These are phyloP conservation scores for Podarcis cretensis DNA, from an alignment of 2,113 vertebrate genomes.

Conservation along the genomic window DNA sequence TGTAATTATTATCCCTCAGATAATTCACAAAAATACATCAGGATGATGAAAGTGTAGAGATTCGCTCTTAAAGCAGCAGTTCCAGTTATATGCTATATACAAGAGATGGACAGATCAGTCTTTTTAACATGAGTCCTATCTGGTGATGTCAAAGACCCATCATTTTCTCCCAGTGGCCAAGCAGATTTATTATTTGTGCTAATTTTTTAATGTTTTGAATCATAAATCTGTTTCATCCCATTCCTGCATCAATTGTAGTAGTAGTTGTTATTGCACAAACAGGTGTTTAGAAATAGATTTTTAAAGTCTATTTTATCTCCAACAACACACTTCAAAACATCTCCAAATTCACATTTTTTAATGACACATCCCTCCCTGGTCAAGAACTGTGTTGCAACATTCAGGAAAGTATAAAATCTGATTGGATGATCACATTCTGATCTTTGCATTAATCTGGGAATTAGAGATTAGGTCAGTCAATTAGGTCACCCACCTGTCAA, in stretches of 20 bases:
- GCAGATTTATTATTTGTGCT: not conserved
- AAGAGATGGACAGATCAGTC: not conserved
- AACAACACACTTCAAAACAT: not conserved
- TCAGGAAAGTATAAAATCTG: not conserved
- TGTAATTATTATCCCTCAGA: conserved; percentile 8
- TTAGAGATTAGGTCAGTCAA: not conserved
- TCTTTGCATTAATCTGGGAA: not conserved
- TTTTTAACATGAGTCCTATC: not conserved
- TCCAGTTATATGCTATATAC: not conserved
- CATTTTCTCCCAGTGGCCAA: not conserved
- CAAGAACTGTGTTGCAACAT: not conserved
- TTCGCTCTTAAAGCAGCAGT: not conserved
- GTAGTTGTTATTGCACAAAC: not conserved
- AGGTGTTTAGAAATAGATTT: not conserved
- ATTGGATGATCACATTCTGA: not conserved
- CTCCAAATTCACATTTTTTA: not conserved
- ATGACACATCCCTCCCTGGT: too few species aligned
- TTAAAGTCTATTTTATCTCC: not conserved
- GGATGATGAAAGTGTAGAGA: not conserved
- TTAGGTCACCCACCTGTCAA: too few species aligned
- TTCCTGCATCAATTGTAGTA: not conserved
- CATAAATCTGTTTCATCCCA: not conserved
- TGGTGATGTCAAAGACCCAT: not conserved
- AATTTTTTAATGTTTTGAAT: not conserved
- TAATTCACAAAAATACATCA: not conserved